These are phyloP conservation scores for Nestor notabilis DNA, from an alignment of 2,113 vertebrate species.

Conservation along the genomic window DNA sequence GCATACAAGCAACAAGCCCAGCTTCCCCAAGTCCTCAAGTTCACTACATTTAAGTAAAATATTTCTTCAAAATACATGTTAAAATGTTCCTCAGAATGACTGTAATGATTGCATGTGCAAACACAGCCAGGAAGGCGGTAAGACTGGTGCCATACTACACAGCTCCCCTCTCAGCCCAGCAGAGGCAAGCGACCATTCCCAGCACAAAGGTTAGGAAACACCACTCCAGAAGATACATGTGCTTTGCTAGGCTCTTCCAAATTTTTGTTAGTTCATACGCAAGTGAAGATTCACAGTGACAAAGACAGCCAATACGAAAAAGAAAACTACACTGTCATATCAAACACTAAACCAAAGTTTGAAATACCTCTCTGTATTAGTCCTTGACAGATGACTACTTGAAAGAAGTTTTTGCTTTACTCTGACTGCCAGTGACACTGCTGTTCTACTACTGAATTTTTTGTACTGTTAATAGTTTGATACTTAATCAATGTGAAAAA, in stretches of 20 bases:
- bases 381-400: background rate
- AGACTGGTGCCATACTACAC: background rate
- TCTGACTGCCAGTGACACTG: background rate
- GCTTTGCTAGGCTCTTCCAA: background rate
- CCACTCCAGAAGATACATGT: accelerated
- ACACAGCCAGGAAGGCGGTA: background rate
- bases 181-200: background rate
- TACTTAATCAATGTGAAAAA: conserved; percentile 14
- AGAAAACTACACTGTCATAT: background rate
- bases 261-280: background rate
- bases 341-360: background rate
- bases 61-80: background rate
- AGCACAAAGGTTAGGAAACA: background rate
- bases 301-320: background rate
- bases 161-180: background rate
- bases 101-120: accelerated
- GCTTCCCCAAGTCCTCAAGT: background rate
- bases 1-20: background rate
- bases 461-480: background rate
- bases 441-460: background rate
- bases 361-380: background rate
- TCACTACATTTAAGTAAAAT: background rate
- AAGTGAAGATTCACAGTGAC: background rate
- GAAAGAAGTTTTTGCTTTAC: background rate
- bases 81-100: background rate